Evolutionary conservation across 2,888 invertebrate species (phyloP).

Genomic region (Drosophila ochracea): DNA sequence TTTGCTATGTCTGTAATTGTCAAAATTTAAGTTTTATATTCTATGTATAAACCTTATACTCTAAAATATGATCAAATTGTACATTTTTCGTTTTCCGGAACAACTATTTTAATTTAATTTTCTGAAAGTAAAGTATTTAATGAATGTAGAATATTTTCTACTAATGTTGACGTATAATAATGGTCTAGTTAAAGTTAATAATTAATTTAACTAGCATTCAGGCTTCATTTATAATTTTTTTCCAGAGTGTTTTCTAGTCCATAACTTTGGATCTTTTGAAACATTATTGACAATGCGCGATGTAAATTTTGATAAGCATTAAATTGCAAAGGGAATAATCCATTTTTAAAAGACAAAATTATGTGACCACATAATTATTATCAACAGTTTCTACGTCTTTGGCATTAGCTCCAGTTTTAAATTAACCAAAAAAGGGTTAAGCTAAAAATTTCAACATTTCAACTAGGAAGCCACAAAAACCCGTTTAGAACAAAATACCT

Average conservation of each 20-base stretch:
- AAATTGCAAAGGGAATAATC: conserved; percentile 28
- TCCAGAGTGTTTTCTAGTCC: conserved; percentile 8
- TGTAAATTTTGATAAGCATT: conserved; percentile 57
- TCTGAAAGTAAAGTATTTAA: background rate
- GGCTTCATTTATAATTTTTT: background rate
- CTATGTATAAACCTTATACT: background rate
- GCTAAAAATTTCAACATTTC: conserved; percentile 18
- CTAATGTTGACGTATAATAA: background rate
- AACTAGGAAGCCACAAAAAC: conserved; percentile 47
- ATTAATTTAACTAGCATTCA: background rate
- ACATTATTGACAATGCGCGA: conserved; percentile 27
- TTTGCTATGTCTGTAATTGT: background rate
- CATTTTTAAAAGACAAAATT: conserved; percentile 8
- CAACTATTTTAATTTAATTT: background rate
- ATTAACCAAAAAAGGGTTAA: conserved; percentile 10
- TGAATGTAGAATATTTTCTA: background rate
- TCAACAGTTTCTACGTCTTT: conserved; percentile 4
- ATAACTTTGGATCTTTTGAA: background rate
- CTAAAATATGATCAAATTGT: background rate
- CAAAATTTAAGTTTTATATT: background rate
- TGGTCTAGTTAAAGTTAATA: background rate
- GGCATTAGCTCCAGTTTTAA: conserved; percentile 16
- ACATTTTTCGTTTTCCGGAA: background rate
- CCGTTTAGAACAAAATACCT: conserved; percentile 27
- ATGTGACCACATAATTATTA: conserved; percentile 20